Evolutionary conservation across 2,797 vertebrate genomes (phyloP).

Genomic region (Sorex maritimensis): DNA sequence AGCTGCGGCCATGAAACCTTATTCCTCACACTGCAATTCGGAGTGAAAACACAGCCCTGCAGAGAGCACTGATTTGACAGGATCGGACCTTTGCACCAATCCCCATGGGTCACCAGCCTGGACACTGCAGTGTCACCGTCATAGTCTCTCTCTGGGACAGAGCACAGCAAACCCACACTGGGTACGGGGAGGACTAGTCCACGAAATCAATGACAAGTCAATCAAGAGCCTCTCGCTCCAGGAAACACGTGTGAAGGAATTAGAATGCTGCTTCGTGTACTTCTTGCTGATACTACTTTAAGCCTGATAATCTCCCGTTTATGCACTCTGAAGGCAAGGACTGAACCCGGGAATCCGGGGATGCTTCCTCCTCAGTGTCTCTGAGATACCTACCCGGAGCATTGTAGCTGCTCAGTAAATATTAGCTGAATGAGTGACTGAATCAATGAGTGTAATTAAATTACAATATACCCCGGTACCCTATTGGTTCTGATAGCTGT

Average conservation of each 20-base stretch:
- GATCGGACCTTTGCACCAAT: neutral
- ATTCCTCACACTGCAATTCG: neutral
- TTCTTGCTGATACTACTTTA: neutral
- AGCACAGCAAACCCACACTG: neutral
- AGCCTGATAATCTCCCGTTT: neutral
- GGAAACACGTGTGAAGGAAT: neutral
- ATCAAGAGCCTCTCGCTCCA: neutral
- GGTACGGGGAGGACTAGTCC: neutral
- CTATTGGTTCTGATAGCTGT: neutral
- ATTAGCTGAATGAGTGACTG: neutral
- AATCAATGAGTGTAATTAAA: neutral
- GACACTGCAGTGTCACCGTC: neutral
- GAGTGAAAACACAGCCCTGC: neutral
- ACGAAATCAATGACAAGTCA: neutral
- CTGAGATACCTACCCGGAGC: accelerated
- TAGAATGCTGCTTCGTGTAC: neutral
- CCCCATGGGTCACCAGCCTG: neutral
- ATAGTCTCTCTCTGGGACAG: neutral
- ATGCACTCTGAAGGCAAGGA: neutral
- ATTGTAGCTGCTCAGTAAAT: neutral
- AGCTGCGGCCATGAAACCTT: neutral
- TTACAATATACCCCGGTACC: neutral
- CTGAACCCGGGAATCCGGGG: neutral
- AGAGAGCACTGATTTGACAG: neutral
- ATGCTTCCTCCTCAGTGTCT: neutral